Percentiles rank a stretch among this genome's conserved stretches.
phyloP scores from a whole-genome alignment of 2,797 vertebrate species.

The Ambastaia sidthimunki region DNA sequence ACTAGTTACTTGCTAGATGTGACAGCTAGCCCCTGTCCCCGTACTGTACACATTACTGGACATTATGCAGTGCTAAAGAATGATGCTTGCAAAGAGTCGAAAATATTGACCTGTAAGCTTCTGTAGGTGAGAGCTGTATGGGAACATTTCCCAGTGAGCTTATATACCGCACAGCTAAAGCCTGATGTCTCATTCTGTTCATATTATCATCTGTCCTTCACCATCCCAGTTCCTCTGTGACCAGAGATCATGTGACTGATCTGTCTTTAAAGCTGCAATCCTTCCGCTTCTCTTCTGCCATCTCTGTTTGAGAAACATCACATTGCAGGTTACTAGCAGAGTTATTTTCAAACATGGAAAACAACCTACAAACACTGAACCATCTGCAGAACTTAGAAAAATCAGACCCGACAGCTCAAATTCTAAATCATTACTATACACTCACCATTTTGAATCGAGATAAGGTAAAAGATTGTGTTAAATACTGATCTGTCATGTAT shows the following conservation, averaged over 20 bases:
- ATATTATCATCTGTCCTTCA: not conserved
- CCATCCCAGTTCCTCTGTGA: not conserved
- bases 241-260: constrained; percentile 6
- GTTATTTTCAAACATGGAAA: no score
- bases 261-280: no score
- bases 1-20: no score
- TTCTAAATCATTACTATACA: no score
- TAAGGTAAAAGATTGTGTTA: no score
- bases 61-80: not conserved
- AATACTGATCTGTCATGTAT: not conserved
- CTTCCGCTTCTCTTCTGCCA: no score
- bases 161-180: constrained; percentile 20
- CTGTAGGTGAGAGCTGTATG: not conserved
- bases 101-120: constrained; percentile 2
- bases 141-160: not conserved
- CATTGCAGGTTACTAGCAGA: no score
- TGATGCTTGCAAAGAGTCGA: not conserved
- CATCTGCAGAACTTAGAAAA: no score
- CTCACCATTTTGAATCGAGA: no score
- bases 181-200: constrained; percentile 3
- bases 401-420: no score
- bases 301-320: no score
- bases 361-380: no score
- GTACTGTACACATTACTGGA: not conserved
- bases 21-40: not conserved